phyloP scores from a whole-genome alignment of 1,140 invertebrate genomes.

The Meloidogyne floridensis region DNA sequence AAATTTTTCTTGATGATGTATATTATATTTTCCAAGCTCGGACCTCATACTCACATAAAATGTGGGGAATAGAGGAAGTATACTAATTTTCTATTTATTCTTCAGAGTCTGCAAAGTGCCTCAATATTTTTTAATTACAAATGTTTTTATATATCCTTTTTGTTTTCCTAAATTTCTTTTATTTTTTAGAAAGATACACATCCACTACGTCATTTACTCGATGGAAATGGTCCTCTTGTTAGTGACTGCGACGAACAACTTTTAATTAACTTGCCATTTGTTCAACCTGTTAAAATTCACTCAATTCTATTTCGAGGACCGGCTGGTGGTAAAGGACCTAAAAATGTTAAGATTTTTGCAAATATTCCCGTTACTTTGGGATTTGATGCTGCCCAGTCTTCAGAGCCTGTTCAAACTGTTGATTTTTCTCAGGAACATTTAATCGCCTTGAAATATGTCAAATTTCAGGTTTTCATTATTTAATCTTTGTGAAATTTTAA shows the following conservation, averaged over 20 bases:
- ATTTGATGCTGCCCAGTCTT: slow-evolving; percentile 87
- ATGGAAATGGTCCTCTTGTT: slow-evolving; percentile 73
- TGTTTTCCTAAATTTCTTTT: not conserved
- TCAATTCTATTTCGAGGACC: slow-evolving; percentile 86
- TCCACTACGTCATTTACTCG: slow-evolving; percentile 69
- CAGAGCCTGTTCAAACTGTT: slow-evolving; percentile 78
- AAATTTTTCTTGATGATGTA: no score
- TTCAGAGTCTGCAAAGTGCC: no score
- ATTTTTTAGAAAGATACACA: slow-evolving; percentile 20
- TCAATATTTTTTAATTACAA: not conserved
- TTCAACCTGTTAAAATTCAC: slow-evolving; percentile 93
- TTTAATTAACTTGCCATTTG: slow-evolving; percentile 87
- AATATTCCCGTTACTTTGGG: slow-evolving; percentile 94
- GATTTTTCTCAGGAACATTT: slow-evolving; percentile 72
- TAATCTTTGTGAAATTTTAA: not conserved
- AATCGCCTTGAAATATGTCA: slow-evolving; percentile 83
- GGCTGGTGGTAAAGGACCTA: slow-evolving; percentile 81
- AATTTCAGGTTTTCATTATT: slow-evolving; percentile 77
- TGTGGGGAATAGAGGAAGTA: no score
- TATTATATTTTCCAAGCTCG: no score
- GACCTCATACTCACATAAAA: no score
- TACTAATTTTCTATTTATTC: no score
- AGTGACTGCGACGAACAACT: slow-evolving; percentile 82
- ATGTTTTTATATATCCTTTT: not conserved
- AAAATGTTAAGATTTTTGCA: slow-evolving; percentile 89